phyloP scores from a whole-genome alignment of 1,140 invertebrate species.

The Nautilus pompilius region DNA sequence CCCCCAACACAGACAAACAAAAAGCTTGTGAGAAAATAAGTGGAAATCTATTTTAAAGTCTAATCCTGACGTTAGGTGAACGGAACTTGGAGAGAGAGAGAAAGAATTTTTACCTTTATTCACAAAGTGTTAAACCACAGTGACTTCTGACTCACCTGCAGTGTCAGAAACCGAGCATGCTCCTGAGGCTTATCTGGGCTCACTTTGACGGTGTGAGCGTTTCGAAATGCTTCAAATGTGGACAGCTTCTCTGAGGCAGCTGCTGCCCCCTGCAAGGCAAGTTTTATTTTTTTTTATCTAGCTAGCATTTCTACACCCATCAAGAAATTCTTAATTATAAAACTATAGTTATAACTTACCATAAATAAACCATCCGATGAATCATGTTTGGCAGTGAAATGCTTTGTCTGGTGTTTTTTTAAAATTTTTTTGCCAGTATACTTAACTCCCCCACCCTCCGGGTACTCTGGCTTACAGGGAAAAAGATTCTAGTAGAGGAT shows the following conservation, averaged over 20 bases:
- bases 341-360: too few species aligned
- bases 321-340: too few species aligned
- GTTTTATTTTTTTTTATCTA: too few species aligned
- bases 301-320: too few species aligned
- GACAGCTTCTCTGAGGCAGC: slow-evolving; percentile 35
- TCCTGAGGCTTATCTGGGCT: slow-evolving; percentile 68
- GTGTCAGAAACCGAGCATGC: slow-evolving; percentile 64
- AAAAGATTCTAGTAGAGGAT: too few species aligned
- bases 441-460: too few species aligned
- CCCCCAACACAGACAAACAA: neutral
- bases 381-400: too few species aligned
- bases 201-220: slow-evolving; percentile 63
- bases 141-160: slow-evolving; percentile 58
- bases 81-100: neutral
- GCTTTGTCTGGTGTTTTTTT: too few species aligned
- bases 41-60: neutral
- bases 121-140: neutral
- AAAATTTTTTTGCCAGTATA: too few species aligned
- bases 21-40: neutral
- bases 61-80: neutral
- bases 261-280: slow-evolving; percentile 37
- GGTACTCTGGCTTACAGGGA: too few species aligned
- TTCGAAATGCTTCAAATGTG: slow-evolving; percentile 63
- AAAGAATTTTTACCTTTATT: neutral
- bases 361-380: too few species aligned